A percentile compares a stretch with the other conserved stretches of the same genome.
Evolutionary conservation across 2,888 invertebrate species (phyloP).

Genomic region (Falcaria lacertinaria): DNA sequence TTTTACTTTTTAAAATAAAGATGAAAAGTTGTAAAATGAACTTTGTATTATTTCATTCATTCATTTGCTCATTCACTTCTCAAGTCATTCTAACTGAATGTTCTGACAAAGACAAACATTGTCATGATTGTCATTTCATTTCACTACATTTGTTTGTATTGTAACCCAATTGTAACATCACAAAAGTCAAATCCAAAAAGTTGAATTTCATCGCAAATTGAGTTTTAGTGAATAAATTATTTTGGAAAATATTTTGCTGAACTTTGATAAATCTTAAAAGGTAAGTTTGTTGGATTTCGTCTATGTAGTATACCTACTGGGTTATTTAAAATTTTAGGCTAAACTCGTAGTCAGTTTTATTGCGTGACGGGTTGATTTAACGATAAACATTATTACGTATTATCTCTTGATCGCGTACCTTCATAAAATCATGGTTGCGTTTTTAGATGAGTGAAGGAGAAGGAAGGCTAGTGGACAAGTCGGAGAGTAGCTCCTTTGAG

Average conservation of each 20-base stretch:
- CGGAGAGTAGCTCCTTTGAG: constrained; percentile 83
- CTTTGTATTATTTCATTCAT: no score
- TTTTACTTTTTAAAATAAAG: no score
- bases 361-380: constrained; percentile 16
- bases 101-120: no score
- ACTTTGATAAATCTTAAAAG: constrained; percentile 22
- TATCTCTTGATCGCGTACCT: constrained; percentile 29
- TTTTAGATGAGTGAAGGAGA: constrained; percentile 72
- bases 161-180: constrained; percentile 29
- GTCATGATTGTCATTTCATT: no score
- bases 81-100: no score
- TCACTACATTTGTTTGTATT: no score
- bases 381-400: constrained; percentile 46
- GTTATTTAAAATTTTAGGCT: constrained; percentile 2
- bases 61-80: no score
- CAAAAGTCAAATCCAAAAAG: constrained; percentile 46
- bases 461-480: constrained; percentile 75
- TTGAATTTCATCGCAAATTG: constrained; percentile 43
- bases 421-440: constrained; percentile 40
- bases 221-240: constrained; percentile 19
- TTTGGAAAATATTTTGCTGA: constrained; percentile 22
- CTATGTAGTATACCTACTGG: background rate
- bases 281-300: constrained; percentile 19
- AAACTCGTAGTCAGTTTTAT: constrained; percentile 7
- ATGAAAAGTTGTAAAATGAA: no score